phyloP scores from a whole-genome alignment of 2,797 vertebrate species.

The Mus minutoides region DNA sequence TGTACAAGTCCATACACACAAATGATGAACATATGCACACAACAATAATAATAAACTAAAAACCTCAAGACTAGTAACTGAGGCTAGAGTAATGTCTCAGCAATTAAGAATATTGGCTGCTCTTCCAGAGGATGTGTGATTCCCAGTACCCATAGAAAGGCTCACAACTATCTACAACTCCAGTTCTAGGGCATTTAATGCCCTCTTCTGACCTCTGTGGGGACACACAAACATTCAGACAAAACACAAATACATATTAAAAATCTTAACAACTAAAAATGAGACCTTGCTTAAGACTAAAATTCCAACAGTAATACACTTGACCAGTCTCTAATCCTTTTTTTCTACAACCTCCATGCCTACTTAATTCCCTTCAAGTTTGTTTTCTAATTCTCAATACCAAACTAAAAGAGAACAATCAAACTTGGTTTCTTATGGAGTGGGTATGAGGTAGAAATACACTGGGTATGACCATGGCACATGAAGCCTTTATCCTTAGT shows the following conservation, averaged over 20 bases:
- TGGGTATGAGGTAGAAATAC: neutral
- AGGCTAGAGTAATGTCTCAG: neutral
- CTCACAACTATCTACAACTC: neutral
- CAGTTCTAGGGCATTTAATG: neutral
- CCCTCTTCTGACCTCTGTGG: neutral
- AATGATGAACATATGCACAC: neutral
- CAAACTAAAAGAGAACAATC: neutral
- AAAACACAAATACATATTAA: neutral
- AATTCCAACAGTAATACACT: neutral
- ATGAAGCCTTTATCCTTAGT: neutral
- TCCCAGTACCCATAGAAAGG: neutral
- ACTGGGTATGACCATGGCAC: neutral
- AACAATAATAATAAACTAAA: neutral
- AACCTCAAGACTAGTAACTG: neutral
- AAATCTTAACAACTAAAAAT: neutral
- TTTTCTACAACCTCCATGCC: neutral
- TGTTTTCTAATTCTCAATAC: conserved; percentile 25
- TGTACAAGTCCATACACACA: neutral
- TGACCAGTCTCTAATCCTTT: neutral
- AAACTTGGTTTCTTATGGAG: conserved; percentile 42
- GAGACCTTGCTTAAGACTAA: conserved; percentile 34
- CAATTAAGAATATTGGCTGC: too few relatives aligned
- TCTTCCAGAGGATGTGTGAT: neutral
- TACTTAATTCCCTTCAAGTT: neutral
- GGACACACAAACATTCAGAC: neutral